Percentiles rank a stretch among this genome's conserved stretches.
These are phyloP conservation scores for Schizopygopsis pylzovi DNA, from an alignment of 2,797 vertebrate species.

Conservation along the genomic window DNA sequence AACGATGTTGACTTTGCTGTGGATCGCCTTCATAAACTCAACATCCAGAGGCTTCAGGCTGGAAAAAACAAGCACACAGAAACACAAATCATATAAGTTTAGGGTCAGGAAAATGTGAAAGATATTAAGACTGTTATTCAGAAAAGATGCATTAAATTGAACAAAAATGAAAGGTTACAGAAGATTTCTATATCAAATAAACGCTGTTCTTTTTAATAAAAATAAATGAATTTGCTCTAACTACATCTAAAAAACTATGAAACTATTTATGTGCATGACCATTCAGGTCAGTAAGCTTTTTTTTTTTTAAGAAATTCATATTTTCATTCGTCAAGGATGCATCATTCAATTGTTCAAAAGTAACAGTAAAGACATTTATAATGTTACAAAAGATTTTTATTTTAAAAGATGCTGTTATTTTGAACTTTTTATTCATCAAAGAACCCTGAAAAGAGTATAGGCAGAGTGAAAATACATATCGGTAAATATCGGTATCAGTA, in stretches of 20 bases:
- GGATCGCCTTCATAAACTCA: constrained; percentile 98
- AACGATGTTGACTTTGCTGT: constrained; percentile 99
- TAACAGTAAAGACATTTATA: not conserved
- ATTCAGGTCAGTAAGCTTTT: not conserved
- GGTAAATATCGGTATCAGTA: too few species aligned
- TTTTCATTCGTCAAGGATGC: not conserved
- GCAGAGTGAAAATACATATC: not conserved
- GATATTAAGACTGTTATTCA: not conserved
- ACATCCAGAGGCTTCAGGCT: constrained; percentile 97
- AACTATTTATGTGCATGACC: too few species aligned
- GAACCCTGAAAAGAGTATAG: not conserved
- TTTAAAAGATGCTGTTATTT: too few species aligned
- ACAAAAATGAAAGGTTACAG: not conserved
- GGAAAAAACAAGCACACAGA: constrained; percentile 10
- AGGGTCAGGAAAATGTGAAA: not conserved
- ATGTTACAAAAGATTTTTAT: not conserved
- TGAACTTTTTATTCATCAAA: not conserved
- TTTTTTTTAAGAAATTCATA: too few species aligned
- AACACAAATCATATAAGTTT: not conserved
- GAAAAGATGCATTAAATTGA: not conserved
- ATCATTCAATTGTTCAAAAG: not conserved
- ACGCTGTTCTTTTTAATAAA: not conserved
- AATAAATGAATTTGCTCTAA: too few species aligned
- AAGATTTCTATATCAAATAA: not conserved
- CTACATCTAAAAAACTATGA: too few species aligned